phyloP scores from a whole-genome alignment of 2,888 invertebrate genomes.

The Dione vanillae region DNA sequence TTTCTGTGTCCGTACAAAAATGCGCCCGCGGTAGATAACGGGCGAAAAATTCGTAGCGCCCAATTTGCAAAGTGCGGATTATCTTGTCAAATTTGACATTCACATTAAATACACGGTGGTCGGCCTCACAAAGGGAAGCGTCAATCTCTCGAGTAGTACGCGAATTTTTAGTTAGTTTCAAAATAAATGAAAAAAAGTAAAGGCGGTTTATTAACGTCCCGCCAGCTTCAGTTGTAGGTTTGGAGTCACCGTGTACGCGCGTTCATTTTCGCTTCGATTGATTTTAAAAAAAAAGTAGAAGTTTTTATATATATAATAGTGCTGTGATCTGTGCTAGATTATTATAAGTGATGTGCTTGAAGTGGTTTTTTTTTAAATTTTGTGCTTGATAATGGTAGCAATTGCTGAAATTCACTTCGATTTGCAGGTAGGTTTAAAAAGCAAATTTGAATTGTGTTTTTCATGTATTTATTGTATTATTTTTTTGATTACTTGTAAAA shows the following conservation, averaged over 20 bases:
- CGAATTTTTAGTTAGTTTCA: conserved; percentile 73
- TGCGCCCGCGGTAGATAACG: conserved; percentile 32
- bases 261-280: conserved; percentile 54
- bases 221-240: conserved; percentile 75
- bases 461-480: not conserved
- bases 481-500: not conserved
- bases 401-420: not conserved
- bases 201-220: conserved; percentile 66
- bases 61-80: conserved; percentile 58
- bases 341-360: conserved; percentile 6
- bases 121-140: conserved; percentile 63
- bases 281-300: conserved; percentile 1
- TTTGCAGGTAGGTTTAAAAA: conserved; percentile 9
- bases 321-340: conserved; percentile 22
- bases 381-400: conserved; percentile 8
- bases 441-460: not conserved
- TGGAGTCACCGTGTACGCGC: conserved; percentile 74
- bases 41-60: conserved; percentile 39
- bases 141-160: conserved; percentile 59
- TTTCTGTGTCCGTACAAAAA: conserved; percentile 12
- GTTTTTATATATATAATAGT: conserved; percentile 5
- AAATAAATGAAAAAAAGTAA: conserved; percentile 70
- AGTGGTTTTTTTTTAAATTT: conserved; percentile 3
- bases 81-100: conserved; percentile 70
- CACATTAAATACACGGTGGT: conserved; percentile 63